A percentile compares a stretch with the other conserved stretches of the same genome.
Conservation (phyloP, 2,797 vertebrate genomes). For the Choloepus didactylus region DNA sequence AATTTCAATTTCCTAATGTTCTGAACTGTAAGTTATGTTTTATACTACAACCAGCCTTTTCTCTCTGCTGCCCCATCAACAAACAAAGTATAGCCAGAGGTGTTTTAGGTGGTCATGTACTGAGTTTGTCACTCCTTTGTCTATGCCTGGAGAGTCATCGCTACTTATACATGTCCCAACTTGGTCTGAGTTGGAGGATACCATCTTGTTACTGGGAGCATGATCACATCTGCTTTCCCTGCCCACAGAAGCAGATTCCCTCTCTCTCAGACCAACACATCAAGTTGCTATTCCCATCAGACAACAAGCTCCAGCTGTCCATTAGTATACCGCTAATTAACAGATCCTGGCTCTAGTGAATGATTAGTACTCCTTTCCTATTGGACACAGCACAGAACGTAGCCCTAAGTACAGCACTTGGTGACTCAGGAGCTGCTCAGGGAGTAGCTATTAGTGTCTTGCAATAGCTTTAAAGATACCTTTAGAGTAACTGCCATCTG, state of each 20-base stretch:
- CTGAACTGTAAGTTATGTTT: not conserved
- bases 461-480: not conserved
- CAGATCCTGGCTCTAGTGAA: not conserved
- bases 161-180: not conserved
- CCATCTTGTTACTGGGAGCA: not conserved
- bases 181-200: not conserved
- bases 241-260: not conserved
- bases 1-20: not conserved
- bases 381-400: not conserved
- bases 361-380: not conserved
- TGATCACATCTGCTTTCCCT: constrained; percentile 16
- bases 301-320: not conserved
- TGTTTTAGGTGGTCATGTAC: not conserved
- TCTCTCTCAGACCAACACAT: not conserved
- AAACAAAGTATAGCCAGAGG: not conserved
- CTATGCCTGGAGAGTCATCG: not conserved
- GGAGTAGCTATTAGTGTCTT: not conserved
- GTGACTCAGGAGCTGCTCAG: not conserved
- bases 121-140: not conserved
- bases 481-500: not conserved
- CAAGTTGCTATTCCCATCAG: not conserved
- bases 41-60: not conserved
- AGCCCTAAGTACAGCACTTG: not conserved
- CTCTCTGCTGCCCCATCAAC: not conserved
- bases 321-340: not conserved